phyloP scores from a whole-genome alignment of 2,888 invertebrate species.

The Idaea biselata region DNA sequence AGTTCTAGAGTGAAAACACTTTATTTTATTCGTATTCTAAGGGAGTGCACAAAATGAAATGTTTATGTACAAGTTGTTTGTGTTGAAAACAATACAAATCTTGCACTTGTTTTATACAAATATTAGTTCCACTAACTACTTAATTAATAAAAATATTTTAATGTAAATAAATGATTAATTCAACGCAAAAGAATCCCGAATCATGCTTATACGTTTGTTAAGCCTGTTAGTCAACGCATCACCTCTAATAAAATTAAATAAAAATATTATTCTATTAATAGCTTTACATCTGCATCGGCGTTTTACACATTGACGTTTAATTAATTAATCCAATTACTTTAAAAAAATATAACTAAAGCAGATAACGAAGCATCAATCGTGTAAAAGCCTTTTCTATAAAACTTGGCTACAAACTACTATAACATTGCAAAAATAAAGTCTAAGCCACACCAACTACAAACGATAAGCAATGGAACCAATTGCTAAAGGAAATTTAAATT shows the following conservation, averaged over 20 bases:
- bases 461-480: slow-evolving; percentile 56
- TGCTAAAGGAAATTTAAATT: slow-evolving; percentile 22
- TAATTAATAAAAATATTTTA: slow-evolving; percentile 48
- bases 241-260: slow-evolving; percentile 22
- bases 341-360: slow-evolving; percentile 24
- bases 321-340: slow-evolving; percentile 4
- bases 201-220: slow-evolving; percentile 56
- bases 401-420: slow-evolving; percentile 24
- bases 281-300: slow-evolving; percentile 33
- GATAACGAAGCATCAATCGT: slow-evolving; percentile 47
- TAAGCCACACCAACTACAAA: slow-evolving; percentile 66
- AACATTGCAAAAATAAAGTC: slow-evolving; percentile 49
- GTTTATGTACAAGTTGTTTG: slow-evolving; percentile 24
- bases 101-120: slow-evolving; percentile 63
- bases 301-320: slow-evolving; percentile 49
- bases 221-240: slow-evolving; percentile 32
- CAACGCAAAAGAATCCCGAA: slow-evolving; percentile 60
- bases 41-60: slow-evolving; percentile 19
- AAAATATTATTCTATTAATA: slow-evolving; percentile 31
- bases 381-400: slow-evolving; percentile 30
- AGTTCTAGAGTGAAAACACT: background rate
- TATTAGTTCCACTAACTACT: slow-evolving; percentile 46
- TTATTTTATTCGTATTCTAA: slow-evolving; percentile 5
- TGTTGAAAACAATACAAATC: slow-evolving; percentile 24
- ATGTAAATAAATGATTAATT: slow-evolving; percentile 29